These are phyloP conservation scores for Eublepharis macularius DNA, from an alignment of 2,113 vertebrate genomes.

Conservation along the genomic window DNA sequence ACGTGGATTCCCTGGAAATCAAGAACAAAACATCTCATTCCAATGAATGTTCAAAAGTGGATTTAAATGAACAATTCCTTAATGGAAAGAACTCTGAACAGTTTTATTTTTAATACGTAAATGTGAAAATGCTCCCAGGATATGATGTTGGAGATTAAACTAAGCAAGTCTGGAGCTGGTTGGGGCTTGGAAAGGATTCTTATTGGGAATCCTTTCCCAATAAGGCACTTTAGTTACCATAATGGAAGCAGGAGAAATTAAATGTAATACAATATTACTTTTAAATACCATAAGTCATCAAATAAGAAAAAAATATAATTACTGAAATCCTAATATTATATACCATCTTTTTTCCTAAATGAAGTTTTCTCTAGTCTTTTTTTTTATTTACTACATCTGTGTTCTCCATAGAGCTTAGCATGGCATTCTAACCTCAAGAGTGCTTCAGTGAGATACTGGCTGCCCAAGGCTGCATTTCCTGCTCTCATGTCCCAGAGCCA, in stretches of 20 bases:
- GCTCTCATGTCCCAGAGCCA: no score
- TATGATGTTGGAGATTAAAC: no score
- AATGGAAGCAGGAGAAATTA: no score
- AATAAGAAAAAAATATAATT: background rate
- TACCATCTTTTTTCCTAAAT: background rate
- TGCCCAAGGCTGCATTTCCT: no score
- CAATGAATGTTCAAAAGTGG: background rate
- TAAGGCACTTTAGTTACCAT: no score
- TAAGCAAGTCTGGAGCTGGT: no score
- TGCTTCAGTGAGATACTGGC: background rate
- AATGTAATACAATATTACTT: background rate
- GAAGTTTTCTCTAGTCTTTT: background rate
- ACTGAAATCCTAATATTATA: background rate
- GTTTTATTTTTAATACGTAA: background rate
- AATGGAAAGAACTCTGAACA: background rate
- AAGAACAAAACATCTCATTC: background rate
- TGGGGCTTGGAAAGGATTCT: no score
- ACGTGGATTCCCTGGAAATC: background rate
- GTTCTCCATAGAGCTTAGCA: background rate
- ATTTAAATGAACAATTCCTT: background rate
- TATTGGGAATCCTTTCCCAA: no score
- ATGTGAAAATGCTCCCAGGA: background rate
- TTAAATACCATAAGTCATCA: background rate
- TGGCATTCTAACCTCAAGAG: background rate
- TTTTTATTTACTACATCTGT: background rate